Percentiles rank a stretch among this genome's conserved stretches.
Evolutionary conservation across 2,888 invertebrate species (phyloP).

Genomic region (Mythimna vitellina): DNA sequence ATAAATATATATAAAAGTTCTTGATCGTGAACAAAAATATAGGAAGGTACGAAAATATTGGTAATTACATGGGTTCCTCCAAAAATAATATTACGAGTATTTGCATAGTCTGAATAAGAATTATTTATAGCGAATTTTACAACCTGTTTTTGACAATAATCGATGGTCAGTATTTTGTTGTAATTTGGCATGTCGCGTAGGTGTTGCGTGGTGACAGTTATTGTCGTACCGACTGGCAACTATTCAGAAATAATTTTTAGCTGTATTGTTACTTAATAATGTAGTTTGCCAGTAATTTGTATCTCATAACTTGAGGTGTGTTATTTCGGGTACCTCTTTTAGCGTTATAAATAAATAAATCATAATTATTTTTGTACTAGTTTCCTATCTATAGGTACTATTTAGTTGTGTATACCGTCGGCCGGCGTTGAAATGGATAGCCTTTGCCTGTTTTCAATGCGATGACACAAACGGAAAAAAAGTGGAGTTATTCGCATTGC

Average conservation of each 20-base stretch:
- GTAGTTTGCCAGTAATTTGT: conserved; percentile 26
- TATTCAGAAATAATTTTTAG: conserved; percentile 53
- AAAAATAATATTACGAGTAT: neutral
- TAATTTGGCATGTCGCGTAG: conserved; percentile 31
- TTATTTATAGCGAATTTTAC: conserved; percentile 16
- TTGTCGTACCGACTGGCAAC: conserved; percentile 47
- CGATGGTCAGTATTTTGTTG: conserved; percentile 39
- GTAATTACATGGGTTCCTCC: neutral
- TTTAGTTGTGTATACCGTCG: neutral
- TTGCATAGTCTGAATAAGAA: neutral
- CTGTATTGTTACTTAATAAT: conserved; percentile 46
- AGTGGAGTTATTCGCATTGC: neutral
- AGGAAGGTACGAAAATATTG: neutral
- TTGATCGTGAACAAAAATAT: neutral
- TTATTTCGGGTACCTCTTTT: neutral
- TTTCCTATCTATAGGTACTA: neutral
- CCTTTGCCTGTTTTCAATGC: neutral
- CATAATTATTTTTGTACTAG: neutral
- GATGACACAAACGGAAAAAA: no score
- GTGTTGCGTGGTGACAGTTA: conserved; percentile 45
- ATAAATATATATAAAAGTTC: no score
- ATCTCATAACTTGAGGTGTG: conserved; percentile 1
- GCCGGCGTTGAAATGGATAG: neutral
- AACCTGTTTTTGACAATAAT: conserved; percentile 34
- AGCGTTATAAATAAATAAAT: conserved; percentile 1